These are phyloP conservation scores for Agrotis clavis DNA, from an alignment of 2,888 invertebrate species.

Conservation along the genomic window DNA sequence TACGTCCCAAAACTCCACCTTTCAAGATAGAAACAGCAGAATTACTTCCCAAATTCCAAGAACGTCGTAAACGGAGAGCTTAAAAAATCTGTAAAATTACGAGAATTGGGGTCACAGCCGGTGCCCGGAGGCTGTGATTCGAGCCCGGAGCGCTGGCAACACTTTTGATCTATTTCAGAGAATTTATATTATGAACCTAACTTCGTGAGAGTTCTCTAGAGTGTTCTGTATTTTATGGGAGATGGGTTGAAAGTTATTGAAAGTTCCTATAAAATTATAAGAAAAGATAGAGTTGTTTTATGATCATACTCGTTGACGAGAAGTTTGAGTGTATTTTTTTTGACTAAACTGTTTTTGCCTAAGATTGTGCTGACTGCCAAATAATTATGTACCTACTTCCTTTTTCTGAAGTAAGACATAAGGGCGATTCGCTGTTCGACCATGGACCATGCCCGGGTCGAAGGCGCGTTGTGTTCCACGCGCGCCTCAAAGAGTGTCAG, in stretches of 20 bases:
- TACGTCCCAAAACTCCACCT: neutral
- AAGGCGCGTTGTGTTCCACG: too few relatives aligned
- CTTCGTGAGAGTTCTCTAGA: neutral
- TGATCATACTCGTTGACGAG: too few relatives aligned
- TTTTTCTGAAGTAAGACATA: too few relatives aligned
- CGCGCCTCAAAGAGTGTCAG: too few relatives aligned
- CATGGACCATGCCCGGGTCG: too few relatives aligned
- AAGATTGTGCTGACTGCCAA: too few relatives aligned
- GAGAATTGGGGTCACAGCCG: constrained; percentile 33
- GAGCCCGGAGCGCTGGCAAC: constrained; percentile 4
- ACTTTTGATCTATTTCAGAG: constrained; percentile 45
- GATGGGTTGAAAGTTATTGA: neutral
- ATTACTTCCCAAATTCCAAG: constrained; percentile 14
- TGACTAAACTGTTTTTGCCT: too few relatives aligned
- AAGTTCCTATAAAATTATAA: neutral
- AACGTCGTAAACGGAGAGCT: constrained; percentile 3
- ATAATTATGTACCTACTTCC: too few relatives aligned
- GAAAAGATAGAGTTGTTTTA: neutral
- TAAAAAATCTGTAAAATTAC: constrained; percentile 27
- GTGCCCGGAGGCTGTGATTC: constrained; percentile 13
- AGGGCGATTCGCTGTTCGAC: too few relatives aligned
- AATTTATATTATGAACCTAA: constrained; percentile 29
- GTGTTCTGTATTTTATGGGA: neutral
- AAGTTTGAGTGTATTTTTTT: too few relatives aligned
- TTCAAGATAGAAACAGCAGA: constrained; percentile 1